Conservation (phyloP, 2,888 invertebrate genomes). For the Pandemis heparana region DNA sequence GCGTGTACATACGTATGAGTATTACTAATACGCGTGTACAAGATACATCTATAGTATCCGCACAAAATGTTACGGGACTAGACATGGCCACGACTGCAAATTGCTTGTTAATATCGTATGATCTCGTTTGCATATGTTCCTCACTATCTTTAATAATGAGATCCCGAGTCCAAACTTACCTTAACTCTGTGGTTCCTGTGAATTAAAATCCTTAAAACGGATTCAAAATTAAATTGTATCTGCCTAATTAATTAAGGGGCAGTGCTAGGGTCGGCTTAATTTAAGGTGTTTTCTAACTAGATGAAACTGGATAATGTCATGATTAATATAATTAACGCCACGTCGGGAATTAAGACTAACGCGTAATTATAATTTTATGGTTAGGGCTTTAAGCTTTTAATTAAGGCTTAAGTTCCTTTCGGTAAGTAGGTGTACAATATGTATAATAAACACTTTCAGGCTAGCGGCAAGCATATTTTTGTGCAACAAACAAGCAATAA, state of each 20-base stretch:
- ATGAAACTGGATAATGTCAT: neutral
- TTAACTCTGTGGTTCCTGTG: neutral
- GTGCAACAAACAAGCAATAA: neutral
- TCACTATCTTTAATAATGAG: slow-evolving; percentile 33
- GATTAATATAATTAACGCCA: slow-evolving; percentile 2
- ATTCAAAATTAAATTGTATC: slow-evolving; percentile 11
- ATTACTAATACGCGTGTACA: neutral
- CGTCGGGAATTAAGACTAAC: neutral
- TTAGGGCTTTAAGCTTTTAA: neutral
- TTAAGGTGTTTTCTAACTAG: slow-evolving; percentile 2
- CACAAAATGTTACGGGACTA: neutral
- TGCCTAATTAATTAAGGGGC: slow-evolving; percentile 25
- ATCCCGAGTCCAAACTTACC: neutral
- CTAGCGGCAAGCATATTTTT: too few relatives aligned
- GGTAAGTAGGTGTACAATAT: too few relatives aligned
- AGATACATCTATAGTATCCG: neutral
- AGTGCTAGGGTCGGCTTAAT: slow-evolving; percentile 12
- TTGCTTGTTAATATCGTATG: slow-evolving; percentile 35
- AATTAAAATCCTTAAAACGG: slow-evolving; percentile 25
- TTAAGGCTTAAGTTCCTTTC: neutral
- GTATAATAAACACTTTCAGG: too few relatives aligned
- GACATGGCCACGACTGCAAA: slow-evolving; percentile 2
- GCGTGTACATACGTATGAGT: neutral
- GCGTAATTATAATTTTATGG: slow-evolving; percentile 1
- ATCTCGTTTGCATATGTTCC: slow-evolving; percentile 34